Base-by-base conservation (phyloP, 2,797 vertebrate genomes). In the Apogon hyalosoma region DNA sequence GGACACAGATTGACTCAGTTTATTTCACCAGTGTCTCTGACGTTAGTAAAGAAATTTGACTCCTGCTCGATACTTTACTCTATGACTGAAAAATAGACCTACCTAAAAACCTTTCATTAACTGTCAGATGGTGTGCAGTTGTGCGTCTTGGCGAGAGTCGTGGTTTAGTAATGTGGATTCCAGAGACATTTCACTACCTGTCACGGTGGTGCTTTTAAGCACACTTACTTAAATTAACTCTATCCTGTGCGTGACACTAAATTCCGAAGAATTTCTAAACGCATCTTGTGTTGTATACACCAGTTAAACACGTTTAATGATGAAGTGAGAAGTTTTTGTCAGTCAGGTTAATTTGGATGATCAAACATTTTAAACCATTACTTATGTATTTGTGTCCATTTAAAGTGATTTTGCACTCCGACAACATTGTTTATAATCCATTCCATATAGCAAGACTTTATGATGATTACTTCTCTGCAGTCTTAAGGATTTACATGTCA, bases 171-270 rank as follows among this genome's bases (percentile, higher is more conserved):
- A 75, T 43, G 63, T 81, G 60, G 77, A 82, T 56, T 78, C 53
- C 72, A 62, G 66, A 87, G 55, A 80, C 45, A 56, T 69, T 64
- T 71, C 70, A 75, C 87, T 76, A 60, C 83, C 69, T 75, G 54
- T 72, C 41, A 59, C 2, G 73, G 83, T 83, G 80, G 84, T 73
- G 79, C 82, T 64, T 82, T 79, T 55, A 90, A 91, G 90, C 87
- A 87, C 89, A 88, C 80, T 88, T 85, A 80, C 43, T 72, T 79
- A 59, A 82, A 70, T 80, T 36, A 70, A 79, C 65, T 63, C 19
- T 69, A 78, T 64, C 13, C 10, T 63, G 54, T 72, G 70, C 55
- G 63, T 57, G 33, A 85, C 68, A 55, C 69, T 84, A 82, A 75
- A 84, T 74, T 76, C 41, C 46, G 36, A 85, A 50, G 24, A 69